Percentiles rank a stretch among this genome's conserved stretches.
Evolutionary conservation across 2,888 invertebrate species (phyloP).

Genomic region (Hirtodrosophila histrioides): DNA sequence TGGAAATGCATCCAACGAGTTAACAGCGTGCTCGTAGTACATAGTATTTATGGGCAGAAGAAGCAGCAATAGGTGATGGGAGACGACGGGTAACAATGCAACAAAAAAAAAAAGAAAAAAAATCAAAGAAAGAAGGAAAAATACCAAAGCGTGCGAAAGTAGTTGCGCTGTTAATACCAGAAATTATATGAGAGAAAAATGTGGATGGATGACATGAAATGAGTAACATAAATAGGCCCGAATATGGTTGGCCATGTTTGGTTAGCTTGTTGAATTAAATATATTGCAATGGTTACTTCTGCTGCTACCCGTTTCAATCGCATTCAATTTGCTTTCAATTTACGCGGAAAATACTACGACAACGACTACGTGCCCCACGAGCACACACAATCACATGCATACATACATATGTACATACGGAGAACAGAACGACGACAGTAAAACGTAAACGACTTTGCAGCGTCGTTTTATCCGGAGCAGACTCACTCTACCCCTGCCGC

Average conservation of each 20-base stretch:
- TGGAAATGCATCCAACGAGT: slow-evolving; percentile 67
- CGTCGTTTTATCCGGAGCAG: slow-evolving; percentile 51
- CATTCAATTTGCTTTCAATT: slow-evolving; percentile 74
- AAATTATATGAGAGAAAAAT: slow-evolving; percentile 47
- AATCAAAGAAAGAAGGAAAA: slow-evolving; percentile 42
- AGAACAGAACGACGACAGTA: slow-evolving; percentile 38
- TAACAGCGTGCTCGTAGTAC: slow-evolving; percentile 63
- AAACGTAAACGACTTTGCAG: slow-evolving; percentile 51
- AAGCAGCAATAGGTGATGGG: slow-evolving; percentile 58
- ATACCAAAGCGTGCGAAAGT: slow-evolving; percentile 67
- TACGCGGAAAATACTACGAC: slow-evolving; percentile 79
- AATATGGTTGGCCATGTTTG: slow-evolving; percentile 33
- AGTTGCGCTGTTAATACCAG: slow-evolving; percentile 50
- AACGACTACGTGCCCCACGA: slow-evolving; percentile 61
- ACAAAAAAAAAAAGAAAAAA: slow-evolving; percentile 21
- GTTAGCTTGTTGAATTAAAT: slow-evolving; percentile 20
- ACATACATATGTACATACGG: slow-evolving; percentile 6
- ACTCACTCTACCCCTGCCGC: slow-evolving; percentile 20
- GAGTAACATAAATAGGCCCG: slow-evolving; percentile 19
- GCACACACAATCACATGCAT: slow-evolving; percentile 29
- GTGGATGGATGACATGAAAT: slow-evolving; percentile 41
- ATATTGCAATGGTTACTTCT: slow-evolving; percentile 19
- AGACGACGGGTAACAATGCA: slow-evolving; percentile 43
- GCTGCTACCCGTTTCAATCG: slow-evolving; percentile 46
- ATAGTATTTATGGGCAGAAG: slow-evolving; percentile 67